Evolutionary conservation across 2,888 invertebrate species (phyloP).

Genomic region (Drosophila eohydei): DNA sequence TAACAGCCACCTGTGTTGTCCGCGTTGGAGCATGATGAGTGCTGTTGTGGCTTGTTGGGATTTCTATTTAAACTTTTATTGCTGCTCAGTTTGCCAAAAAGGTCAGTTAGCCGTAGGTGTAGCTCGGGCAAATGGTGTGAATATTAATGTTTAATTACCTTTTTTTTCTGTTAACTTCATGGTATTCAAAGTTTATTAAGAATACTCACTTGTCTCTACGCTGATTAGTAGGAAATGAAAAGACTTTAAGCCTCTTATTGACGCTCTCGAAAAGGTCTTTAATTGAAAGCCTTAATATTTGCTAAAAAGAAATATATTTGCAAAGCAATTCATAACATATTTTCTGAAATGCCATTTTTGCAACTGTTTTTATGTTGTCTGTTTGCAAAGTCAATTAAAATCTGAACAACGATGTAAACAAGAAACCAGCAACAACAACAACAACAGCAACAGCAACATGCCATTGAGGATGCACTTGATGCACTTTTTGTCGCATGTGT

Average conservation of each 20-base stretch:
- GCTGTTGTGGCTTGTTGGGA: slow-evolving; percentile 80
- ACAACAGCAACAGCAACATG: slow-evolving; percentile 28
- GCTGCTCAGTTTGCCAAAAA: slow-evolving; percentile 68
- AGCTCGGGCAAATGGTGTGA: slow-evolving; percentile 40
- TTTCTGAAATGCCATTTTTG: slow-evolving; percentile 6
- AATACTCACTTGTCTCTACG: neutral
- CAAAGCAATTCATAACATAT: slow-evolving; percentile 31
- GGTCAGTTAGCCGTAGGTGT: slow-evolving; percentile 39
- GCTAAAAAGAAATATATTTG: slow-evolving; percentile 17
- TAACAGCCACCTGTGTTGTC: slow-evolving; percentile 31
- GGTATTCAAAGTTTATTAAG: neutral
- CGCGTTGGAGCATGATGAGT: slow-evolving; percentile 76
- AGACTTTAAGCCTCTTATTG: neutral
- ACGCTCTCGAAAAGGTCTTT: neutral
- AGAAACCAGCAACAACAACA: slow-evolving; percentile 25
- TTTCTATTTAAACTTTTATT: slow-evolving; percentile 81
- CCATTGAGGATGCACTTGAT: slow-evolving; percentile 36
- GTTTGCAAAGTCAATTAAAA: slow-evolving; percentile 75
- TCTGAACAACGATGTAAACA: slow-evolving; percentile 72
- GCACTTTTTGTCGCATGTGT: slow-evolving; percentile 52
- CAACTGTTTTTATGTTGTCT: slow-evolving; percentile 39
- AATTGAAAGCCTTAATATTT: slow-evolving; percentile 3
- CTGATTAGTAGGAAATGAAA: neutral
- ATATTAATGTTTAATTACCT: slow-evolving; percentile 65
- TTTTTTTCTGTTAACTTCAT: neutral